These are phyloP conservation scores for Leptopilina syphax DNA, from an alignment of 2,888 invertebrate species.

Conservation along the genomic window DNA sequence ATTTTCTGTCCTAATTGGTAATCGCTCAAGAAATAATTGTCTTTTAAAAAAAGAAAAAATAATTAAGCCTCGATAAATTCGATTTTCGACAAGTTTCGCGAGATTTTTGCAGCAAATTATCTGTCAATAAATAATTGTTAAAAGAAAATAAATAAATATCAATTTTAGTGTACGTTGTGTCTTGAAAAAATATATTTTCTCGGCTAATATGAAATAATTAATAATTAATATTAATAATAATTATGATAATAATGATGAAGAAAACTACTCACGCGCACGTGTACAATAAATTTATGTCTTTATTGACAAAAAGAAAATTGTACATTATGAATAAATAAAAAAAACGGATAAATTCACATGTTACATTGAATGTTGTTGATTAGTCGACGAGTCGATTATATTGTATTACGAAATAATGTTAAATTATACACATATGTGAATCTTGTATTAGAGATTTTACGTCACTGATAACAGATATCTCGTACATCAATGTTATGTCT, in stretches of 20 bases:
- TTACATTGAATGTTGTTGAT: slow-evolving; percentile 68
- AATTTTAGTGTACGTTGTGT: slow-evolving; percentile 25
- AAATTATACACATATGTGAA: slow-evolving; percentile 60
- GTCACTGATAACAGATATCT: slow-evolving; percentile 16
- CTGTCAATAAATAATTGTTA: slow-evolving; percentile 16
- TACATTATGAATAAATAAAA: slow-evolving; percentile 40
- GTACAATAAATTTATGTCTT: slow-evolving; percentile 41
- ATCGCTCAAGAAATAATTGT: not conserved
- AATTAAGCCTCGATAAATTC: slow-evolving; percentile 15
- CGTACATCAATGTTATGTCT: slow-evolving; percentile 57
- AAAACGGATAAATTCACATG: slow-evolving; percentile 43
- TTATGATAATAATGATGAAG: too few relatives aligned
- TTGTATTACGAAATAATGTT: slow-evolving; percentile 60
- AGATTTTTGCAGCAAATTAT: slow-evolving; percentile 26
- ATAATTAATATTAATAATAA: too few relatives aligned
- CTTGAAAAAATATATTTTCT: slow-evolving; percentile 13
- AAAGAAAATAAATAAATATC: slow-evolving; percentile 28
- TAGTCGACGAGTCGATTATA: slow-evolving; percentile 63
- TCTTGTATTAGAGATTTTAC: slow-evolving; percentile 31
- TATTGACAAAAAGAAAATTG: slow-evolving; percentile 39
- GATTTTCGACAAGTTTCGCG: slow-evolving; percentile 34
- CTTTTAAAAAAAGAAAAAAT: not conserved
- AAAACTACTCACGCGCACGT: slow-evolving; percentile 18
- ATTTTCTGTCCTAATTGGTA: not conserved
- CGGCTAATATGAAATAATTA: not conserved